Evolutionary conservation across 1,140 invertebrate genomes (phyloP).

Genomic region (Macrosteles quadrilineatus): DNA sequence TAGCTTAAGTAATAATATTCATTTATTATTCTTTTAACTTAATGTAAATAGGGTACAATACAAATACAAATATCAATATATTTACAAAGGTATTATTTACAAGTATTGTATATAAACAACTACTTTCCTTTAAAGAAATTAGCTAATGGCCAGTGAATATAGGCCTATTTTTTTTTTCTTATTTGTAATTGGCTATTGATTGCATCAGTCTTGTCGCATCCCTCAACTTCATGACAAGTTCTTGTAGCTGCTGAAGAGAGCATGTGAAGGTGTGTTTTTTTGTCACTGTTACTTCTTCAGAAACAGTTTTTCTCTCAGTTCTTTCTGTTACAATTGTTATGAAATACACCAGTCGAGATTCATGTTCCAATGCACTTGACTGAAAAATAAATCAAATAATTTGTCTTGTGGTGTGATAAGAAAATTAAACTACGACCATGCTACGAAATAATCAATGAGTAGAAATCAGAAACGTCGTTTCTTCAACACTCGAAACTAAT

Average conservation of each 20-base stretch:
- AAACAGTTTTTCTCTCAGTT: not conserved
- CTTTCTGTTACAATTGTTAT: slow-evolving; percentile 1
- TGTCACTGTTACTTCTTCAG: not conserved
- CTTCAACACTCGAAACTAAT: too few species aligned
- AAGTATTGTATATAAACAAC: too few species aligned
- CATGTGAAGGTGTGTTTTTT: slow-evolving; percentile 18
- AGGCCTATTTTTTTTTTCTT: not conserved
- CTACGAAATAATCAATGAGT: too few species aligned
- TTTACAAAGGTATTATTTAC: too few species aligned
- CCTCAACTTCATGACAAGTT: slow-evolving; percentile 3
- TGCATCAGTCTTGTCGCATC: slow-evolving; percentile 16
- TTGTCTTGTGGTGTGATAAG: not conserved
- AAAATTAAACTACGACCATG: too few species aligned
- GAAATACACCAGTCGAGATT: slow-evolving; percentile 13
- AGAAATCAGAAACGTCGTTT: too few species aligned
- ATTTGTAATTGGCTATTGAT: slow-evolving; percentile 15
- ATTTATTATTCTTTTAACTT: too few species aligned
- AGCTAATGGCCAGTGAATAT: too few species aligned
- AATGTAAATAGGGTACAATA: too few species aligned
- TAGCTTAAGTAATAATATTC: too few species aligned
- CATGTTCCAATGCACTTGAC: slow-evolving; percentile 21
- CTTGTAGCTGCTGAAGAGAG: slow-evolving; percentile 22
- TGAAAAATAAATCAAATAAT: slow-evolving; percentile 18
- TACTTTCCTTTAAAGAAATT: too few species aligned
- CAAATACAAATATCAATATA: too few species aligned